Evolutionary conservation across 2,797 vertebrate species (phyloP), one percentile per base, ranked within the genome.

Genomic region (Syncerus caffer): DNA sequence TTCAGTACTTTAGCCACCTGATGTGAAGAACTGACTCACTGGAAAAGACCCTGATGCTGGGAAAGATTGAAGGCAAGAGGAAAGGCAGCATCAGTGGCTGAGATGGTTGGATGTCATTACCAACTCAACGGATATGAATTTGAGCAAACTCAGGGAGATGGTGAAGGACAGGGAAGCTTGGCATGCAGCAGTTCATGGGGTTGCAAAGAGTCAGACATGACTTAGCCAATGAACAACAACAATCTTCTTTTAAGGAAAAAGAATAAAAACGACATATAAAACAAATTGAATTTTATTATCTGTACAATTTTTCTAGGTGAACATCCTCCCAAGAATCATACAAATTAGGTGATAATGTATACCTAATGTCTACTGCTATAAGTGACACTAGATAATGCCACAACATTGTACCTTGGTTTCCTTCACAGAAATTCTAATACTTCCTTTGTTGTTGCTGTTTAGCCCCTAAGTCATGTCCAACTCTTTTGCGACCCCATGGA

Each of bases 201-300:
- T 42, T 0, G 0, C 71, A 42, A 71, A 38, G 13, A 42, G 38
- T 42, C 23, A 25, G 23, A 42, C 71, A 25, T 45, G 21, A 27
- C 23, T 45, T 27, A 74, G 38, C 23, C 34, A 15, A 1, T 27
- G 71, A 27, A 25, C 38, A 74, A 74, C 23, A 74, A 45, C 67
- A 4, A 4, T 14, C 23, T 74, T 27, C 71, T 74, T 25, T 83
- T 80, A 83, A 64, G 47, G 7, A 57, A 47, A 55, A 47, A 55
- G 47, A 79, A 10, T 67, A 17, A 31, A 85, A 85, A 62, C 45
- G 14, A 71, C 23, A 47, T 27, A 79, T 14, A 34, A 78, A 95
- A 21, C 7, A 83, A 90, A 60, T 74, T n/a, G 4, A 85, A 86
- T 96, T 89, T 87, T 57, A 47, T 60, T 78, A 89, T 84, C 16